Base-by-base conservation (phyloP, 2,113 vertebrate species). In the Callorhinus ursinus region DNA sequence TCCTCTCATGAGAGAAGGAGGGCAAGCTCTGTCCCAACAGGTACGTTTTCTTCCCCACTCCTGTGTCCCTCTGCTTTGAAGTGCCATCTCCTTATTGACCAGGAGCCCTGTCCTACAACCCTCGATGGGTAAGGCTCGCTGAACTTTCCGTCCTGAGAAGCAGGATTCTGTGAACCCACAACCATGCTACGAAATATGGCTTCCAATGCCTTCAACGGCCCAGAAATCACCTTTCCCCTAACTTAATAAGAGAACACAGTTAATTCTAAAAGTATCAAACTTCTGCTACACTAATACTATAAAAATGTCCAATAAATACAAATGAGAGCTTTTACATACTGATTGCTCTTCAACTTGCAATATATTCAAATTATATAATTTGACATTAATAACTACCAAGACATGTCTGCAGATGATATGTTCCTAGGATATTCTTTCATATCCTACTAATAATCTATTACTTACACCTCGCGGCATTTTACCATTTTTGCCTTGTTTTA, bases 401-500 rank as follows among this genome's bases (percentile, higher is more conserved):
- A 33, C 13, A 12, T 7, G 16, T 46, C 63, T 22, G 2, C 18
- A 88, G 39, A 69, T 13, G 4, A 28, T 2, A 4, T 1, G 49
- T 2, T 46, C 49, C 19, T 2, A 77, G 46, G 15, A 31, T 31
- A 10, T 3, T 9, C 21, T 21, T n/a, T 7, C 0, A 13, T 2
- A 31, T 4, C 39, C 21, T 0, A 7, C 10, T 7, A 39, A 39
- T 11, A 7, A 2, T 28, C 72, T 33, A 3, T 33, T 21, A 13
- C 1, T 13, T 1, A n/a, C 1, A 4, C 14, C 5, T 19, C 53
- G 26, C 31, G 42, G 11, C 8, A 1, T n/a, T 39, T 55, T 3
- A 46, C 51, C 36, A 0, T 5, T 28, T n/a, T 26, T 31, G 16
- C 4, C 0, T 12, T 33, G 3, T 8, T 4, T 7, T 7, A 15